These are phyloP conservation scores for Temnothorax longispinosus DNA, from an alignment of 1,140 invertebrate species.

Conservation along the genomic window DNA sequence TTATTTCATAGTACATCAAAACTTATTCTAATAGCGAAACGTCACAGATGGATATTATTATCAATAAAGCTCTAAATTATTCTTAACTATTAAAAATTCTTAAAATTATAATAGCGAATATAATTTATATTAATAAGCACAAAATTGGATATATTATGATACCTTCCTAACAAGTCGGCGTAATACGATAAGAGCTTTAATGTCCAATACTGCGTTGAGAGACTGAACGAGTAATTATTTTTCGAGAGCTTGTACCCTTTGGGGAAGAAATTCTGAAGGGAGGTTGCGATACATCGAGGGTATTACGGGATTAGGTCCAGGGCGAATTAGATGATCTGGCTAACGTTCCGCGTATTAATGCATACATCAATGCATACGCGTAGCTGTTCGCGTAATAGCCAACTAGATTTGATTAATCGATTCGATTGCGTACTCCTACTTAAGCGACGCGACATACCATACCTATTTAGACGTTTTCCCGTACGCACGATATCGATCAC, in stretches of 20 bases:
- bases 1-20: no score
- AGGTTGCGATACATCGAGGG: slow-evolving; percentile 52
- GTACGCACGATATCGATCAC: slow-evolving; percentile 62
- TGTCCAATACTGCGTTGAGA: background rate
- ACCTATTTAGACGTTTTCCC: slow-evolving; percentile 38
- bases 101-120: background rate
- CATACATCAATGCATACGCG: slow-evolving; percentile 45
- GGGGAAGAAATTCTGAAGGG: slow-evolving; percentile 9
- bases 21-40: no score
- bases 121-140: slow-evolving; percentile 30
- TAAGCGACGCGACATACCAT: slow-evolving; percentile 17
- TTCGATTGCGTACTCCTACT: slow-evolving; percentile 67
- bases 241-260: slow-evolving; percentile 27
- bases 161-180: background rate
- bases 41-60: no score
- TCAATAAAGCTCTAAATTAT: background rate
- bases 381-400: slow-evolving; percentile 66
- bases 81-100: background rate
- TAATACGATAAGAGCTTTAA: slow-evolving; percentile 5
- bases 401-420: slow-evolving; percentile 77
- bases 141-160: background rate
- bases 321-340: slow-evolving; percentile 17
- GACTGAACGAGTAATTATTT: slow-evolving; percentile 36
- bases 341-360: slow-evolving; percentile 33
- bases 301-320: slow-evolving; percentile 66